Conservation (phyloP, 2,113 vertebrate species). For the Nicator chloris region DNA sequence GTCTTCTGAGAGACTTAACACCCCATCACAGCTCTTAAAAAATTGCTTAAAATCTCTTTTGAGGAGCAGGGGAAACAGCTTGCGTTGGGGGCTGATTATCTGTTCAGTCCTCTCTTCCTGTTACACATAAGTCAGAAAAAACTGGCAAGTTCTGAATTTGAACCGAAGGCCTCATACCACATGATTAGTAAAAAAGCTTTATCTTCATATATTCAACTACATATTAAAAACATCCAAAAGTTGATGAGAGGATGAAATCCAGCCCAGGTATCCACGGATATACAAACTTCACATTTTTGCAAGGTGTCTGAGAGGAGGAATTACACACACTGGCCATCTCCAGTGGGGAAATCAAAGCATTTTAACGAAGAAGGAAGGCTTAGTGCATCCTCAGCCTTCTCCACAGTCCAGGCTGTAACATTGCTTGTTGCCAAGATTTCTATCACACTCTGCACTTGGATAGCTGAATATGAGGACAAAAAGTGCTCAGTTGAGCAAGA, state of each 20-base stretch:
- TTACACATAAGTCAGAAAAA: not conserved
- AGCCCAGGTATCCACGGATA: not conserved
- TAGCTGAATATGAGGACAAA: not conserved
- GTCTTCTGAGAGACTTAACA: not conserved
- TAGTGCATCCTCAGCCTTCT: not conserved
- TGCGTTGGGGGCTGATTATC: not conserved
- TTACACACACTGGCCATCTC: not conserved
- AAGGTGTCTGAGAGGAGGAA: not conserved
- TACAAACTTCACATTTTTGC: not conserved
- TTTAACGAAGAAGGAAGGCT: not conserved
- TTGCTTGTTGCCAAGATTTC: not conserved
- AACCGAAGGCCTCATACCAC: not conserved
- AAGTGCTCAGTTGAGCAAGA: not conserved
- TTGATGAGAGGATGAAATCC: not conserved
- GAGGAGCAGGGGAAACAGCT: not conserved
- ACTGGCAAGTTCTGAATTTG: not conserved
- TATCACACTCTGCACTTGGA: not conserved
- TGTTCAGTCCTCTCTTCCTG: not conserved
- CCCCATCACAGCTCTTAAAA: not conserved
- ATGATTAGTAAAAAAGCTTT: not conserved
- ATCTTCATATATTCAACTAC: not conserved
- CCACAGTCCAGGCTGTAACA: not conserved
- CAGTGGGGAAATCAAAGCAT: not conserved
- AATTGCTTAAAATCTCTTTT: not conserved
- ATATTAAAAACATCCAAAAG: not conserved